Base-by-base conservation (phyloP, 37 sponge, comb jelly and placozoan genomes). In the Beroe forskalii region DNA sequence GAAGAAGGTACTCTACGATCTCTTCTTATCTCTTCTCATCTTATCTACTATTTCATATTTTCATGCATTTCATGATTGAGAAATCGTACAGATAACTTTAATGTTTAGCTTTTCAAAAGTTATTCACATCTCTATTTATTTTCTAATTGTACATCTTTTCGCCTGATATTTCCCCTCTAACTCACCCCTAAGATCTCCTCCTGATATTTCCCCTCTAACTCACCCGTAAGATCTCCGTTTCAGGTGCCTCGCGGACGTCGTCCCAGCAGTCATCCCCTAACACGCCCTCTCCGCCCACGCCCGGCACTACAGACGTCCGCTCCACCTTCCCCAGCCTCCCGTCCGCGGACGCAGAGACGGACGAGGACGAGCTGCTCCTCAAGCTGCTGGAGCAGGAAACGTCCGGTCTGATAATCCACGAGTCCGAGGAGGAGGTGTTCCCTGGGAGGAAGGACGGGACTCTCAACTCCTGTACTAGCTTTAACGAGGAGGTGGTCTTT, bases 221-320 rank as follows among this genome's bases (percentile, higher is more conserved):
- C 6, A 48, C 55, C 12, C 6, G 12, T 12, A 48, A 48, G 55
- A 12, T 48, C 66, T 23, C 24, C 17, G 31, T 64, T 72, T 27
- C 76, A 72, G 76, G 76, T 23, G 76, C 76, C 40, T 72, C 76
- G 40, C 4, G 76, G 37, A 72, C 76, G 4, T 72, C 76, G 19
- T 72, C 76, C 40, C 76, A 72, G 40, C 76, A 72, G 40, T 38
- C 40, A 33, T 32, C 37, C 76, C 76, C 76, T 27, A 72, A 72
- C 76, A 32, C 40, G 1, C 76, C 76, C 76, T 72, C 76, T 38
- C 76, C 76, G 3, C 6, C 37, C 8, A 72, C 76, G 1, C 76
- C 37, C 37, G 40, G 12, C 14, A 27, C 24, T n/a, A 6, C 66
- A 23, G 66, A 63, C 66, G 4, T 63, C 66, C 66, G 30, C 22